Conservation (phyloP, 2,113 vertebrate species). For the Anoplopoma fimbria region DNA sequence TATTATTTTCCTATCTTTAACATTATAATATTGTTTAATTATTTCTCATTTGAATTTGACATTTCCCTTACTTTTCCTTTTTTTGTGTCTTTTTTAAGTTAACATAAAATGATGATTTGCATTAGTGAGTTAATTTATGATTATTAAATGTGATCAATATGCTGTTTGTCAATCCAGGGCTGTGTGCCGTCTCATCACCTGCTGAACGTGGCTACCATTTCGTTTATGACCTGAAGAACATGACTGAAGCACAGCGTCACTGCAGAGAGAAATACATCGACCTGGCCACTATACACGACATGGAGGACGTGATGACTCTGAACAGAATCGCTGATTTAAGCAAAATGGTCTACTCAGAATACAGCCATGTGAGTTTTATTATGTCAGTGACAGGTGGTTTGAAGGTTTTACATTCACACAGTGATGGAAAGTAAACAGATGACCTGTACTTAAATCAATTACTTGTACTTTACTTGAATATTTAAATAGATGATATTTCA, state of each 20-base stretch:
- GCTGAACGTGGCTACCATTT: not conserved
- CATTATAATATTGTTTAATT: not conserved
- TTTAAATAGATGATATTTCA: not conserved
- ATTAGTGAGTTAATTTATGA: not conserved
- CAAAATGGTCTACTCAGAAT: not conserved
- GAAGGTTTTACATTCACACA: too few species aligned
- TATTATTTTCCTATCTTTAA: not conserved
- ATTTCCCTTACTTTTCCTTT: not conserved
- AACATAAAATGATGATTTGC: not conserved
- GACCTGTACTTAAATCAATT: too few species aligned
- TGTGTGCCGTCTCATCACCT: not conserved
- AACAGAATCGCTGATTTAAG: not conserved
- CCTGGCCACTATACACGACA: not conserved
- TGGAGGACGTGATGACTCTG: not conserved
- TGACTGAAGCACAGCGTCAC: not conserved
- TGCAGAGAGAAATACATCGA: not conserved
- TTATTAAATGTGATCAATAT: not conserved
- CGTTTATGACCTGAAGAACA: not conserved
- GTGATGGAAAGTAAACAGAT: too few species aligned
- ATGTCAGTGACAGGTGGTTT: not conserved
- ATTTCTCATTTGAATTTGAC: not conserved
- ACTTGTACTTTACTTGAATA: not conserved
- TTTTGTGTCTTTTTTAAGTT: not conserved
- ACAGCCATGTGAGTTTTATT: not conserved
- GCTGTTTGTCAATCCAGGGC: not conserved